Conservation (phyloP, 1,140 invertebrate genomes). For the Oedothorax gibbosus region DNA sequence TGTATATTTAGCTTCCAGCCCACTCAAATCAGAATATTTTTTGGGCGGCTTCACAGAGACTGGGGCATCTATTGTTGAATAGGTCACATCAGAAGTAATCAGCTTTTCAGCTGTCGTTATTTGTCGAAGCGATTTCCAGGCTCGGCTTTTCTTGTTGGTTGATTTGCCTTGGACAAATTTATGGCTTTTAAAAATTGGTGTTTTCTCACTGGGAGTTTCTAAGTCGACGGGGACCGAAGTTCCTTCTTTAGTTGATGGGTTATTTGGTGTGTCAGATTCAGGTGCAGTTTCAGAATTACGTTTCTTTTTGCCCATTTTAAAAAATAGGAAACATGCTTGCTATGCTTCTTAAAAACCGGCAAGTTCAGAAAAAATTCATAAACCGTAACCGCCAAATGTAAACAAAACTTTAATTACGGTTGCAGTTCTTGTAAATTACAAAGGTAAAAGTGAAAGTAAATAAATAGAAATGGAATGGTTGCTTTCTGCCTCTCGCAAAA, state of each 20-base stretch:
- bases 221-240: background rate
- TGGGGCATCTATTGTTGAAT: constrained; percentile 82
- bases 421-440: background rate
- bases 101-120: constrained; percentile 63
- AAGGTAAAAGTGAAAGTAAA: background rate
- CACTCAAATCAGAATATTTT: constrained; percentile 59
- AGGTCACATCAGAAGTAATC: constrained; percentile 71
- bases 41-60: constrained; percentile 73
- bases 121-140: constrained; percentile 69
- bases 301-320: constrained; percentile 44
- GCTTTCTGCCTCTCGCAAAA: no score
- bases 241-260: constrained; percentile 8
- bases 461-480: no score
- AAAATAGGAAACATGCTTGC: background rate
- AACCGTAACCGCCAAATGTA: background rate
- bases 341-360: background rate
- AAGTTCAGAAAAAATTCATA: background rate
- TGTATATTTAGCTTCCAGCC: constrained; percentile 82
- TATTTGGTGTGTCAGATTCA: constrained; percentile 21
- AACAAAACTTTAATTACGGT: background rate
- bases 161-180: constrained; percentile 46
- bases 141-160: constrained; percentile 66
- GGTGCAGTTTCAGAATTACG: background rate
- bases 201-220: constrained; percentile 12
- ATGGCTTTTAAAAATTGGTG: constrained; percentile 41